These are phyloP conservation scores for Neotoma lepida DNA, from an alignment of 2,113 vertebrate genomes.

Conservation along the genomic window DNA sequence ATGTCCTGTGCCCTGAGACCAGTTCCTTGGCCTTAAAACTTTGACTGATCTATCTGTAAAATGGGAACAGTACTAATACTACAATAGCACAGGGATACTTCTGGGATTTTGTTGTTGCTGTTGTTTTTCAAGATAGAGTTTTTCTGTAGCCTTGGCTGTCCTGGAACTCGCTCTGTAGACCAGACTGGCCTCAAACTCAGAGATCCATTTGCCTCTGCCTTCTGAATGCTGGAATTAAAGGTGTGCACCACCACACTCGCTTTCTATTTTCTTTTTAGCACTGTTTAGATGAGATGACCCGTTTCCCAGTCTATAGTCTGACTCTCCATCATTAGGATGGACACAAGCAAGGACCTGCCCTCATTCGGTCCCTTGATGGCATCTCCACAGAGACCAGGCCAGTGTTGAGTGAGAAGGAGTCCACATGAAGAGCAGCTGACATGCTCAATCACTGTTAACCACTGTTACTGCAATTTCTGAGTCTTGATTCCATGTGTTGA, in stretches of 20 bases:
- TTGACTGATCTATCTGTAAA: background rate
- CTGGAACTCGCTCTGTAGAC: background rate
- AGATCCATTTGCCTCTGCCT: background rate
- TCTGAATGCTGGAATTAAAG: background rate
- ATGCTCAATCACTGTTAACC: background rate
- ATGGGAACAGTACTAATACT: background rate
- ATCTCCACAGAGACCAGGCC: background rate
- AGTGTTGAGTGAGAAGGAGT: background rate
- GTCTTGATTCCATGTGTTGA: background rate
- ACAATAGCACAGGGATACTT: background rate
- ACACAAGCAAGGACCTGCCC: background rate
- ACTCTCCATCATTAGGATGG: background rate
- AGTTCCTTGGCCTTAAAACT: background rate
- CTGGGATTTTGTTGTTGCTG: background rate
- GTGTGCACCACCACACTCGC: background rate
- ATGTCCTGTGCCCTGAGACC: background rate
- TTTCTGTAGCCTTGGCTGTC: background rate
- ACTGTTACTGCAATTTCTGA: background rate
- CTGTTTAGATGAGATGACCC: background rate
- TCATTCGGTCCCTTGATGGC: background rate
- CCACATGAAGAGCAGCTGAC: background rate
- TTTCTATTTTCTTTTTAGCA: background rate
- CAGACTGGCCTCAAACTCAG: background rate
- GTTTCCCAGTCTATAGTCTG: background rate
- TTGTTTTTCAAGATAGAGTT: background rate